Evolutionary conservation across 1,140 invertebrate species (phyloP), one percentile per base, ranked within the genome.

Genomic region (Kradibia gibbosae): DNA sequence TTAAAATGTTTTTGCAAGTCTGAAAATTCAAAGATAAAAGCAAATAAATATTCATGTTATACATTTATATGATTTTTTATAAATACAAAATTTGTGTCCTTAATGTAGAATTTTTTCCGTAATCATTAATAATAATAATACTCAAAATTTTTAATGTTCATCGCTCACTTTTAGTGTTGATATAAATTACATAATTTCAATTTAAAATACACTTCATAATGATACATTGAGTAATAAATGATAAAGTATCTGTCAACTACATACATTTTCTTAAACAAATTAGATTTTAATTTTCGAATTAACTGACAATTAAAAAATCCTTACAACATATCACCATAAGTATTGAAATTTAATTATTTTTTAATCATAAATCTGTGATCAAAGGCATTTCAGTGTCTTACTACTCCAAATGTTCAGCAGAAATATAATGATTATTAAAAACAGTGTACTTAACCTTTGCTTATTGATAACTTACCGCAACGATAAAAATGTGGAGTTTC

Each of bases 121-220:
- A n/a, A 62, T 31, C 15, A 62, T 45, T n/a, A 45, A 60, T 28
- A 36, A 45, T 31, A 76, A 76, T 62, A 62, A 28, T 45, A 60
- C 45, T n/a, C 74, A 42, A 15, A 25, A 28, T 20, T 1, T 57
- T 42, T 0, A 60, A 62, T 28, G 28, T 74, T 74, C 50, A 75
- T 25, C 73, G 45, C 17, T 42, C 34, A 42, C 39, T 34, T 31
- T 60, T 25, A 42, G 10, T 3, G 25, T 15, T n/a, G 25, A 50
- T 20, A n/a, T 36, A 36, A 53, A 78, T 70, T 70, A 42, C 13
- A 78, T 65, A 48, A 78, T 20, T 31, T 70, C 34, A 71, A 55
- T 78, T 71, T 78, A 78, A 48, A 65, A 31, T 42, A 78, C 31
- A 48, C 67, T 78, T 53, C 42, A 42, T 50, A 50, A 78, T 10